Conservation (phyloP, 2,888 invertebrate species). For the Tetanocera ferruginea region DNA sequence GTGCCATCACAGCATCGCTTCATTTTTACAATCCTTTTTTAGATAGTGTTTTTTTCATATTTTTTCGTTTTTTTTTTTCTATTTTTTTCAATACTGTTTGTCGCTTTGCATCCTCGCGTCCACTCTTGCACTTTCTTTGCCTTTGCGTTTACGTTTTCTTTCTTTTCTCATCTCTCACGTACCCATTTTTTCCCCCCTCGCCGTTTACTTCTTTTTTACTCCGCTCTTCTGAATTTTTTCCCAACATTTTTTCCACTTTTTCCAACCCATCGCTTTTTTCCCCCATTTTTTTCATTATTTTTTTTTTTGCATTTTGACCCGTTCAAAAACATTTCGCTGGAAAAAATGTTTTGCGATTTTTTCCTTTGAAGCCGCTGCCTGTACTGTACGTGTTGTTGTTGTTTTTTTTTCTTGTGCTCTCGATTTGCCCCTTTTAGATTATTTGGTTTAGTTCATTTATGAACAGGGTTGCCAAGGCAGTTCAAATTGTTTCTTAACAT, state of each 20-base stretch:
- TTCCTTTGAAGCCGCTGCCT: conserved; percentile 9
- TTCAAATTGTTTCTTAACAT: not conserved
- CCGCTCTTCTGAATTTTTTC: not conserved
- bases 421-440: conserved; percentile 41
- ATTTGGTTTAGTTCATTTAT: conserved; percentile 47
- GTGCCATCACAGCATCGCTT: not conserved
- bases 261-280: not conserved
- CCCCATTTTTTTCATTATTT: not conserved
- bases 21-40: conserved; percentile 19
- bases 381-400: not conserved
- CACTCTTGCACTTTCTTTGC: not conserved
- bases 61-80: not conserved
- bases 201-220: not conserved
- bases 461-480: conserved; percentile 31
- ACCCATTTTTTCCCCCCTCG: not conserved
- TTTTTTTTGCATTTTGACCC: conserved; percentile 40
- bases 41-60: not conserved
- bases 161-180: conserved; percentile 19
- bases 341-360: conserved; percentile 36
- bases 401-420: conserved; percentile 5
- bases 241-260: not conserved
- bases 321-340: conserved; percentile 35
- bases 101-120: conserved; percentile 11
- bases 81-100: not conserved
- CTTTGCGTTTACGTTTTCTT: not conserved